Conservation (phyloP, 2,113 vertebrate genomes). For the Hydrochoerus hydrochaeris region DNA sequence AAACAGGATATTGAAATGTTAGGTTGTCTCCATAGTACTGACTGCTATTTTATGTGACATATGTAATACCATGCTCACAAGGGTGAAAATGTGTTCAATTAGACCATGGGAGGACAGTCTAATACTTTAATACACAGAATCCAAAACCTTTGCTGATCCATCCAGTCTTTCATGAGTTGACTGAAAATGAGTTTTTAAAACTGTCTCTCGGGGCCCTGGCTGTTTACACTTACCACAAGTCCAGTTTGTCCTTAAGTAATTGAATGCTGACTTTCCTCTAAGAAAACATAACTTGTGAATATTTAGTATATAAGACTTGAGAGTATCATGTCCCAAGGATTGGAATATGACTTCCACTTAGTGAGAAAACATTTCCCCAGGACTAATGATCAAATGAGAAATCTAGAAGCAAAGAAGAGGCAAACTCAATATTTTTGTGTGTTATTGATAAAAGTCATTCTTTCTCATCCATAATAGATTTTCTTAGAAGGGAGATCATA, state of each 20-base stretch:
- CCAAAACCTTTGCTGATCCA: not conserved
- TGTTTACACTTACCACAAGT: not conserved
- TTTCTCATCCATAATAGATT: not conserved
- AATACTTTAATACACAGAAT: not conserved
- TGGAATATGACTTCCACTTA: rapidly evolving
- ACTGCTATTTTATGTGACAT: not conserved
- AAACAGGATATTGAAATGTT: not conserved
- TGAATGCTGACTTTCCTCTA: not conserved
- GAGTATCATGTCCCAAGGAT: too few relatives aligned
- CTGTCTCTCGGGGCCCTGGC: not conserved
- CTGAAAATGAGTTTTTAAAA: not conserved
- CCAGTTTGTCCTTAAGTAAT: not conserved
- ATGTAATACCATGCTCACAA: not conserved
- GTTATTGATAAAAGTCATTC: not conserved
- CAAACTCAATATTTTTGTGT: not conserved
- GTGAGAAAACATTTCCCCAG: not conserved
- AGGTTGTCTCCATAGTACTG: not conserved
- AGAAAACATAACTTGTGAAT: not conserved
- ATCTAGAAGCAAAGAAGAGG: not conserved
- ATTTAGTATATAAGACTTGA: not conserved
- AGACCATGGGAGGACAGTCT: not conserved
- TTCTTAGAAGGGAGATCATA: not conserved
- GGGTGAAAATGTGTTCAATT: not conserved
- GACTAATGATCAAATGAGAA: not conserved
- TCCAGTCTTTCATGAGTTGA: rapidly evolving